Evolutionary conservation across 2,888 invertebrate species (phyloP).

Genomic region (Stegophylla sp.): DNA sequence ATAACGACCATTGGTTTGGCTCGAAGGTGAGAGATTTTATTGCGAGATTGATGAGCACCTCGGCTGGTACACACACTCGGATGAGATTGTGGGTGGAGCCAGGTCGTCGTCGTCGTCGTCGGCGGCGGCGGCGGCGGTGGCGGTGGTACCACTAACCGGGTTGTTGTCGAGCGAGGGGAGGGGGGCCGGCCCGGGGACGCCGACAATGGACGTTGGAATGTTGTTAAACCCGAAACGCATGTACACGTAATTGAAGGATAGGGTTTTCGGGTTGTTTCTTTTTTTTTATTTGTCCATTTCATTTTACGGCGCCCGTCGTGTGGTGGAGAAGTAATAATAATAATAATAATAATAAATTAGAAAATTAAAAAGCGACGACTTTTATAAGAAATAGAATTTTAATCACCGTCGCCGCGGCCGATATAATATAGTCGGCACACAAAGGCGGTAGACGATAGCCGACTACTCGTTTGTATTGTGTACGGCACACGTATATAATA

Average conservation of each 20-base stretch:
- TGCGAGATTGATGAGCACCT: constrained; percentile 56
- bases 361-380: constrained; percentile 51
- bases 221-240: constrained; percentile 58
- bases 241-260: constrained; percentile 50
- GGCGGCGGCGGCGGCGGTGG: constrained; percentile 2
- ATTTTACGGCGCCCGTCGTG: constrained; percentile 36
- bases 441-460: neutral
- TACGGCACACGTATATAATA: no score
- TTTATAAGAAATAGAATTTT: constrained; percentile 45
- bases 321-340: no score
- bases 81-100: constrained; percentile 50
- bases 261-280: constrained; percentile 52
- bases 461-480: neutral
- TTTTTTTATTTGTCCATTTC: constrained; percentile 6
- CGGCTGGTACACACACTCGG: neutral
- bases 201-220: constrained; percentile 58
- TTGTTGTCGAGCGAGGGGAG: constrained; percentile 44
- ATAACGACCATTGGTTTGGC: constrained; percentile 14
- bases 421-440: neutral
- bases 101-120: no score
- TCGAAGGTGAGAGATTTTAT: constrained; percentile 57
- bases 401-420: constrained; percentile 21
- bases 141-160: constrained; percentile 43
- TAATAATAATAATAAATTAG: constrained; percentile 52
- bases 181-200: constrained; percentile 33